Evolutionary conservation across 2,797 vertebrate species (phyloP), one percentile per base, ranked within the genome.

Genomic region (Thamnophis elegans): DNA sequence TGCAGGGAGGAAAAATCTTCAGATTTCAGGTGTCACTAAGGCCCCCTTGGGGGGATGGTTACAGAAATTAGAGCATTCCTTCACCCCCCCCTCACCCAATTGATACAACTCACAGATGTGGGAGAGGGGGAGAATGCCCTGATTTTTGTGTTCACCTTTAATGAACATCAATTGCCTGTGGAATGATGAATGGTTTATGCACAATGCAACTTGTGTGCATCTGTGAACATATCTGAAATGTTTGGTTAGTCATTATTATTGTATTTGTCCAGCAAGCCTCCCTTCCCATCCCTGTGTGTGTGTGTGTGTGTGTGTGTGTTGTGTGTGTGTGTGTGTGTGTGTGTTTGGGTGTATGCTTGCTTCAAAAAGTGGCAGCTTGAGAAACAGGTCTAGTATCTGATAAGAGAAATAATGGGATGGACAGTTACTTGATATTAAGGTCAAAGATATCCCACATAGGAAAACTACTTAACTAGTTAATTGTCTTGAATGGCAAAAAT

Each of bases 121-220:
- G 20, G 62, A 92, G 73, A 0, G 20, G 1, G 93, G 94, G 94
- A 95, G 93, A 95, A 93, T 94, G 95, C 91, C 59, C 28, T 88
- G 62, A 60, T 87, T 94, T 92, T 88, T 89, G 47, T 73, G 36
- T 1, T 36, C n/a, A 93, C 93, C 85, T 54, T 65, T 89, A 16
- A 58, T 11, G 95, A 65, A 54, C 25, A 60, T 87, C 0, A 16
- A 73, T 1, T 0, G 2, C 22, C 2, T 91, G 4, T 0, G 2
- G 28, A 6, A 16, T 25, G 20, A 88, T 12, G 26, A 60, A 85
- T 65, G 20, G 51, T 62, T 54, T 78, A 36, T 85, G 25, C 14
- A 60, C 6, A 5, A 91, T 85, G 12, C 59, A 54, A 68, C 47
- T 2, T n/a, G 85, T 47, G 58, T 62, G 78, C 2, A 18, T 0